Percentiles rank a stretch among this genome's conserved stretches.
Conservation (phyloP, 2,797 vertebrate species). For the Etheostoma nigrum region DNA sequence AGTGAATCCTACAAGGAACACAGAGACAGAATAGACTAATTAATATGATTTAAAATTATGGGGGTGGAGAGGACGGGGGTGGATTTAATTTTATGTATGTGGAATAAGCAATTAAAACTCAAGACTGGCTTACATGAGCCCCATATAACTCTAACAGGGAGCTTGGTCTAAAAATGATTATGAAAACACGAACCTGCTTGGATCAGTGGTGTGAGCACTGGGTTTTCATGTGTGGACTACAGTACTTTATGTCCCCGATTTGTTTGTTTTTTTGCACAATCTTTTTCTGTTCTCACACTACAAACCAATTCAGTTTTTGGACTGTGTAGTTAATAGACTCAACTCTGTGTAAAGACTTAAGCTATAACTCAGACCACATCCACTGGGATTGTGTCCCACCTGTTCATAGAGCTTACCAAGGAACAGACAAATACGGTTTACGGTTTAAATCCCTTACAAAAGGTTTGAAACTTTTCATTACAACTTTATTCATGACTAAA, state of each 20-base stretch:
- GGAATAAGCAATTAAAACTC: conserved; percentile 75
- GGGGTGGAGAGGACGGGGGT: conserved; percentile 17
- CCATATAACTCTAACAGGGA: conserved; percentile 7
- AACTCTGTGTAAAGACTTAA: background rate
- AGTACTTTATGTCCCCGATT: background rate
- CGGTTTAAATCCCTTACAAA: too few species aligned
- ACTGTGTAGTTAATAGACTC: background rate
- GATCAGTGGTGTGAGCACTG: background rate
- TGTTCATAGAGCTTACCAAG: background rate
- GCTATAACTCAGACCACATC: background rate
- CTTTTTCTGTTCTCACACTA: background rate
- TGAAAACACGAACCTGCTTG: background rate
- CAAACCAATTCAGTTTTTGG: conserved; percentile 2
- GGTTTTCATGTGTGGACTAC: background rate
- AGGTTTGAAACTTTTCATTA: background rate
- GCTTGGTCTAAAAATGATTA: conserved; percentile 25
- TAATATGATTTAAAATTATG: conserved; percentile 42
- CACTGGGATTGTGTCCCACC: conserved; percentile 3
- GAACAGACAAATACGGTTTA: background rate
- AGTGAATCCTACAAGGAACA: conserved; percentile 71
- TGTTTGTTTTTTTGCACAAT: background rate
- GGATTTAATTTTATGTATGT: conserved; percentile 73
- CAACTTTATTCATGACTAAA: background rate
- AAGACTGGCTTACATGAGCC: conserved; percentile 49
- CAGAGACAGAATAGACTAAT: conserved; percentile 73